These are phyloP conservation scores for Myoxocephalus aenaeus DNA, from an alignment of 2,797 vertebrate genomes.

Conservation along the genomic window DNA sequence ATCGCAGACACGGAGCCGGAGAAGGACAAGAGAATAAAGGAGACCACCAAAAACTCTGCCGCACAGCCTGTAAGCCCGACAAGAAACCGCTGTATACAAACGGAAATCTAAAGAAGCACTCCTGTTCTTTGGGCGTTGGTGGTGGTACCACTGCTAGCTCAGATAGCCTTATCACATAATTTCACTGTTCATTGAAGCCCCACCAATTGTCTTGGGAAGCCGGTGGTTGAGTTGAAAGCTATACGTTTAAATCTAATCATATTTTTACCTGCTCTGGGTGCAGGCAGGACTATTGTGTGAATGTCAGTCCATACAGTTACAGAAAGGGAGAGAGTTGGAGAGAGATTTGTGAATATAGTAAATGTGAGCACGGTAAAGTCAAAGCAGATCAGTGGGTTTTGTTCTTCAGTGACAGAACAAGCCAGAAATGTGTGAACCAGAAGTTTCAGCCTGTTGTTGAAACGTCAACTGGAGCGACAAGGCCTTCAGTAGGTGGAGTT, in stretches of 20 bases:
- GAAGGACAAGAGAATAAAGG: conserved; percentile 68
- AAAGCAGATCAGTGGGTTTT: conserved; percentile 24
- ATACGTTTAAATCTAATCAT: conserved; percentile 10
- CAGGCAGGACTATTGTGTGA: conserved; percentile 36
- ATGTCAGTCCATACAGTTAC: conserved; percentile 38
- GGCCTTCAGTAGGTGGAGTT: conserved; percentile 38
- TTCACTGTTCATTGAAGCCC: conserved; percentile 9
- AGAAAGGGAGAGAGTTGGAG: conserved; percentile 30
- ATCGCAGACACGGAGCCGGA: conserved; percentile 51
- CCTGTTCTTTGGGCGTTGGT: background rate
- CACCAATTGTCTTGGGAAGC: background rate
- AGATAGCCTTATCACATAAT: conserved; percentile 55
- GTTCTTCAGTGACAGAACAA: conserved; percentile 9
- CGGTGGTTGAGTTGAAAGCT: conserved; percentile 21
- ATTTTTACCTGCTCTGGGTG: conserved; percentile 27
- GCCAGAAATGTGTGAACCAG: background rate
- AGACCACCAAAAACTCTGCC: conserved; percentile 69
- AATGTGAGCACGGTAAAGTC: conserved; percentile 39
- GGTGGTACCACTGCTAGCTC: conserved; percentile 27
- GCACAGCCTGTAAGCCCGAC: conserved; percentile 78
- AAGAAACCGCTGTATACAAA: conserved; percentile 89
- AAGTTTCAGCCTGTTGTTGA: conserved; percentile 21
- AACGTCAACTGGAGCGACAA: conserved; percentile 2
- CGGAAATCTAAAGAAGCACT: conserved; percentile 89
- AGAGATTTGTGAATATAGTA: conserved; percentile 20